Percentiles rank a stretch among this genome's conserved stretches.
phyloP scores from a whole-genome alignment of 2,888 invertebrate species.

The Mycalesis mineus region DNA sequence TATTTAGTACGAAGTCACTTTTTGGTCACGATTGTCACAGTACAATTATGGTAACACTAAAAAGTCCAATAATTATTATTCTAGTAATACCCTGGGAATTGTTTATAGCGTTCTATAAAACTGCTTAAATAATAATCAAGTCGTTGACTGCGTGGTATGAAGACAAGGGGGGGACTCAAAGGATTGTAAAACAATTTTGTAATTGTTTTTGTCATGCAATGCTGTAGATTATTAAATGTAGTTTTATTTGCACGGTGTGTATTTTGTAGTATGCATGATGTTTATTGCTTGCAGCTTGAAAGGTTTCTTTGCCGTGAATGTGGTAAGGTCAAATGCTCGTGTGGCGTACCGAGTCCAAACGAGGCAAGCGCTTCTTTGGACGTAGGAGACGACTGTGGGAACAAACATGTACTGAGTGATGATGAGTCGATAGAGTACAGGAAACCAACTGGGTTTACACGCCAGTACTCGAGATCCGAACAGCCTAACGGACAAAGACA shows the following conservation, averaged over 20 bases:
- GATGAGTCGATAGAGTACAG: constrained; percentile 49
- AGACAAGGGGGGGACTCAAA: no score
- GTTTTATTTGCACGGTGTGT: constrained; percentile 52
- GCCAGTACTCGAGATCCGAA: constrained; percentile 53
- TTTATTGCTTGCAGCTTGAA: constrained; percentile 84
- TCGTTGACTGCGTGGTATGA: no score
- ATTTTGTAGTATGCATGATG: constrained; percentile 74
- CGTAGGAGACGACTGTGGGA: constrained; percentile 27
- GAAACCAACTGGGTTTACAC: constrained; percentile 37
- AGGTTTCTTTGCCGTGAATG: constrained; percentile 85
- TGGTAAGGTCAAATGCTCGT: constrained; percentile 83
- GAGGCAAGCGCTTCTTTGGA: constrained; percentile 35
- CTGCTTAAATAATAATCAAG: no score
- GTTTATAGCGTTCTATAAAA: no score
- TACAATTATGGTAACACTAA: no score
- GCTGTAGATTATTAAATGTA: constrained; percentile 30
- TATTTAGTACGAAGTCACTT: no score
- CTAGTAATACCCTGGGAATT: no score
- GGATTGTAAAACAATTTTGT: not conserved
- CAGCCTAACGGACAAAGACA: constrained; percentile 35
- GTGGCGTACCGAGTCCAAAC: constrained; percentile 50
- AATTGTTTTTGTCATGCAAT: constrained; percentile 3
- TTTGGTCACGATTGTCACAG: no score
- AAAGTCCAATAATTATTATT: no score
- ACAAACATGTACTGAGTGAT: constrained; percentile 31